These are phyloP conservation scores for Euura saliciscinereae DNA, from an alignment of 1,140 invertebrate species.

Conservation along the genomic window DNA sequence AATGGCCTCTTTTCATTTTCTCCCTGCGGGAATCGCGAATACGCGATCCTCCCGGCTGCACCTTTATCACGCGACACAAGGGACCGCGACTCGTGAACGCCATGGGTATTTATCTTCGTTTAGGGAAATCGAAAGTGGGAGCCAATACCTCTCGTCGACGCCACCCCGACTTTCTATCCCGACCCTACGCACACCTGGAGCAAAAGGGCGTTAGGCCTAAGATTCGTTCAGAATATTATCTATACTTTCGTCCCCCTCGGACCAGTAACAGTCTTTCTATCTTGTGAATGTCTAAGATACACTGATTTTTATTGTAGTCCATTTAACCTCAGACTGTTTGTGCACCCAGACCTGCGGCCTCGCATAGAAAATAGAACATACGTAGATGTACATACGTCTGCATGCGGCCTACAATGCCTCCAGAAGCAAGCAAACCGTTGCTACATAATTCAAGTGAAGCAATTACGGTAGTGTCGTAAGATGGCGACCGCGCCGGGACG, in stretches of 20 bases:
- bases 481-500: background rate
- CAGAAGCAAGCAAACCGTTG: background rate
- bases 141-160: slow-evolving; percentile 2
- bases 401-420: background rate
- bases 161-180: background rate
- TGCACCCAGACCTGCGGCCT: background rate
- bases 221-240: background rate
- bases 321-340: too few species aligned
- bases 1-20: slow-evolving; percentile 7
- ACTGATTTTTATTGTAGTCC: background rate
- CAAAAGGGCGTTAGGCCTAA: background rate
- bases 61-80: slow-evolving; percentile 5
- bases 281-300: background rate
- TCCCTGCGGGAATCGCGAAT: slow-evolving; percentile 6
- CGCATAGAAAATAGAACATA: background rate
- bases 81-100: slow-evolving; percentile 3
- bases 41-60: background rate
- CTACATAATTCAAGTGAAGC: slow-evolving; percentile 3
- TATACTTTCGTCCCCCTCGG: background rate
- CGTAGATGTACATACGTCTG: background rate
- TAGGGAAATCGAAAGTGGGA: slow-evolving; percentile 4
- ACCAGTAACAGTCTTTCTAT: background rate
- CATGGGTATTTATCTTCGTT: slow-evolving; percentile 1
- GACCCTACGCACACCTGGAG: background rate
- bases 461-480: background rate